phyloP scores from a whole-genome alignment of 2,113 vertebrate genomes.

The Aphyosemion australe region DNA sequence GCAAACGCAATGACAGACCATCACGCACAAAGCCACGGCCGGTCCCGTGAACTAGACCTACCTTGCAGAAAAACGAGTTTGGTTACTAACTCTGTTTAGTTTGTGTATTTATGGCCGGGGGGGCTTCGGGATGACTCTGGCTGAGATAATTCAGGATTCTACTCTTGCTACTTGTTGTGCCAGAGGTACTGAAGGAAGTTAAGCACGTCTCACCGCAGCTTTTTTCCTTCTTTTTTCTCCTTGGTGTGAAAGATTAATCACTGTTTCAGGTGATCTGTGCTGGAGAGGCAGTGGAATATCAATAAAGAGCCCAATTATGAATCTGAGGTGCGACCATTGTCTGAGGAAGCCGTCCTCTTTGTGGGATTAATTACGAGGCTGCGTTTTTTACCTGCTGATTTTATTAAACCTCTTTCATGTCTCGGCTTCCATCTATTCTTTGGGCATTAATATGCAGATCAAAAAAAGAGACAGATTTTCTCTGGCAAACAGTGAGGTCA shows the following conservation, averaged over 20 bases:
- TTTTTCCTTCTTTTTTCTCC: constrained; percentile 3
- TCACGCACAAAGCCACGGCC: constrained; percentile 49
- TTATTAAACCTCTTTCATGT: constrained; percentile 75
- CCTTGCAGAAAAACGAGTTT: constrained; percentile 68
- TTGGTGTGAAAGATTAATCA: constrained; percentile 60
- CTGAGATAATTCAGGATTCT: constrained; percentile 26
- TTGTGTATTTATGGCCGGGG: constrained; percentile 56
- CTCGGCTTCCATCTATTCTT: constrained; percentile 71
- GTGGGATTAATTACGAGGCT: constrained; percentile 70
- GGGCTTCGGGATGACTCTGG: constrained; percentile 6
- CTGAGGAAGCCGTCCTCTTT: constrained; percentile 59
- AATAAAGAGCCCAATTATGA: constrained; percentile 73
- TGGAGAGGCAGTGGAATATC: constrained; percentile 65
- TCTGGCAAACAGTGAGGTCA: constrained; percentile 74
- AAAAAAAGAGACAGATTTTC: constrained; percentile 71
- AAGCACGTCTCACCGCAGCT: constrained; percentile 6
- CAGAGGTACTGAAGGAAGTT: constrained; percentile 30
- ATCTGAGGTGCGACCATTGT: constrained; percentile 61
- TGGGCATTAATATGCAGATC: constrained; percentile 77
- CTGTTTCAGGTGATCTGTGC: constrained; percentile 52
- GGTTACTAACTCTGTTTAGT: constrained; percentile 56
- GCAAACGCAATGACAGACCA: constrained; percentile 71
- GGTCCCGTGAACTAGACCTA: constrained; percentile 44
- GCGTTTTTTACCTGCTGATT: constrained; percentile 73
- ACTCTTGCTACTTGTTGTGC: constrained; percentile 9